These are phyloP conservation scores for Pocillopora verrucosa DNA, from an alignment of 64 coral and sea anemone genomes.

Conservation along the genomic window DNA sequence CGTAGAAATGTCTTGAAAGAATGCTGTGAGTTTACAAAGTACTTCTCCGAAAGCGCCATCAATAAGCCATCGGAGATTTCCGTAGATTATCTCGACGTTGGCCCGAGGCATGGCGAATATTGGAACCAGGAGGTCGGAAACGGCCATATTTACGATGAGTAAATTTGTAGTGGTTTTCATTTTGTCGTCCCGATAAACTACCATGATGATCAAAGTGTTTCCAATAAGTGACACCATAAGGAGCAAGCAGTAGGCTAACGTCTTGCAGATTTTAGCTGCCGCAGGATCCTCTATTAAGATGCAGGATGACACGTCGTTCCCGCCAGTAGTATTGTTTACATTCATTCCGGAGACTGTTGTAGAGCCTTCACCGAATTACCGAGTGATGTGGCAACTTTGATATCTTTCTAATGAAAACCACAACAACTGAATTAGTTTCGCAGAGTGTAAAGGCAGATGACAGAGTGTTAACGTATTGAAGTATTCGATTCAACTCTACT, in stretches of 20 bases:
- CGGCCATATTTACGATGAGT: constrained; percentile 63
- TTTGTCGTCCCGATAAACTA: constrained; percentile 41
- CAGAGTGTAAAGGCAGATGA: no score
- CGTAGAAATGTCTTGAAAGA: constrained; percentile 44
- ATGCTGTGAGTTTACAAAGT: constrained; percentile 42
- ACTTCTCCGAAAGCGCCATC: constrained; percentile 27
- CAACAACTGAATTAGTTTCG: no score
- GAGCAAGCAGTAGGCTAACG: constrained; percentile 18
- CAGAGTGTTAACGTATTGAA: no score
- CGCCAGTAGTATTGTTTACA: constrained; percentile 23
- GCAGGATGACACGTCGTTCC: background rate
- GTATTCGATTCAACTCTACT: no score
- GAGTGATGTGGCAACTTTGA: background rate
- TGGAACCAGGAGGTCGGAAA: constrained; percentile 47
- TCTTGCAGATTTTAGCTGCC: constrained; percentile 11
- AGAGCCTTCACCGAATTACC: background rate
- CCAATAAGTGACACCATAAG: constrained; percentile 31
- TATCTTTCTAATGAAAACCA: background rate
- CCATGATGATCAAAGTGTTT: constrained; percentile 43
- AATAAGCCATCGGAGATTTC: constrained; percentile 36
- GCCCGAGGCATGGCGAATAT: constrained; percentile 53
- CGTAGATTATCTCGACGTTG: constrained; percentile 23
- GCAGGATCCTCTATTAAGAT: constrained; percentile 9
- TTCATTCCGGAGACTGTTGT: background rate
- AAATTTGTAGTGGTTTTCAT: constrained; percentile 55